Evolutionary conservation across 2,888 invertebrate genomes (phyloP), one percentile per base, ranked within the genome.

Genomic region (Rhagium mordax): DNA sequence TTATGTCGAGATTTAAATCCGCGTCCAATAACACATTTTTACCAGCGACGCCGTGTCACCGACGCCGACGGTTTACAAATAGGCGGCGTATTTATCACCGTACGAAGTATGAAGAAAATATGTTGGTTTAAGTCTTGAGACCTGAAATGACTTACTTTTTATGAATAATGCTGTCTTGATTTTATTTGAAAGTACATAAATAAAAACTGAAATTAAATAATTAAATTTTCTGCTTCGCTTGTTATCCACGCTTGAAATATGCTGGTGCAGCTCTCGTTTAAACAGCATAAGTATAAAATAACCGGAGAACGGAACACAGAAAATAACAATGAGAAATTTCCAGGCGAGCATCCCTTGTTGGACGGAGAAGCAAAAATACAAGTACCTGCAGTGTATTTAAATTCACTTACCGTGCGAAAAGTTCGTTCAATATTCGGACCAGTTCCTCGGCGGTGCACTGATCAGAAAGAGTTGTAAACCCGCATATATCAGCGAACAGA

Each of bases 401-500:
- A 18, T 41, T 21, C 20, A 80, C 86, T 90, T 86, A 95, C 95
- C 96, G 92, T 75, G 96, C 96, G 85, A 96, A 97, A 60, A 97
- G 91, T 88, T 97, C 96, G 87, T 97, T 97, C 71, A 97, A 91
- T 78, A 97, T 91, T 70, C 96, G 92, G 70, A 96, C 96, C 74
- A 97, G 90, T 87, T 97, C 96, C 88, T 97, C 96, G 2, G 97
- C 97, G 0, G 96, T 96, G 89, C 96, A 96, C 88, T 97, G 96
- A 88, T 95, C 96, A 10, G 96, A 96, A 3, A 97, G 91, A 47
- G 94, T 94, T 1, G 97, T 97, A 88, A 97, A 97, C 71, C 97
- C 97, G 87, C 96, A 97, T 85, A 97, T 97, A 88, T 97, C 97
- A 65, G 97, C 97, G 87, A 97, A 97, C 76, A 97, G 91, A 85